Percentiles rank a stretch among this genome's conserved stretches.
phyloP scores from a whole-genome alignment of 2,888 invertebrate genomes.

The Trissolcus japonicus region DNA sequence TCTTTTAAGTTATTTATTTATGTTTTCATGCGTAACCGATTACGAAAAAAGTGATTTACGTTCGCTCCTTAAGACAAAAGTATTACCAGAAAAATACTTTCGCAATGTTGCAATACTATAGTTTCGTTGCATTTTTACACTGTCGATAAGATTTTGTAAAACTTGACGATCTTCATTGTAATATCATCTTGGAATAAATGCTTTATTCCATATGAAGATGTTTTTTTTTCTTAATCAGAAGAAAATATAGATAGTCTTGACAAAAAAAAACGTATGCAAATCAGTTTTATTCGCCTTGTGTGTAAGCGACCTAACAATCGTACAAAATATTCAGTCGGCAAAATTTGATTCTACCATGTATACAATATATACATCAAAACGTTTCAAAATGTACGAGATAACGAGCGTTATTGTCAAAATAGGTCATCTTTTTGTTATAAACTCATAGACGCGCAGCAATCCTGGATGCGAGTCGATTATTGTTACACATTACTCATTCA shows the following conservation, averaged over 20 bases:
- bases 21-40: conserved; percentile 1
- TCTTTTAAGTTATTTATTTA: conserved; percentile 45
- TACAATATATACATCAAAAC: conserved; percentile 14
- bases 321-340: conserved; percentile 36
- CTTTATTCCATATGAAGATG: conserved; percentile 27
- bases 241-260: too few species aligned
- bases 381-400: conserved; percentile 5
- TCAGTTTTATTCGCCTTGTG: conserved; percentile 18
- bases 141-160: conserved; percentile 40
- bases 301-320: conserved; percentile 6
- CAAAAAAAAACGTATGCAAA: conserved; percentile 16
- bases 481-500: conserved; percentile 24
- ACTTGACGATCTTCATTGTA: conserved; percentile 34
- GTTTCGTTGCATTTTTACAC: conserved; percentile 20
- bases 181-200: too few species aligned
- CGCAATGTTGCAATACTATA: conserved; percentile 3
- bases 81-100: conserved; percentile 1
- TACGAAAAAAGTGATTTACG: not conserved
- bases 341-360: conserved; percentile 22
- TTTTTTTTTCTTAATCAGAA: conserved; percentile 5
- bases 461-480: conserved; percentile 21
- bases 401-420: conserved; percentile 38
- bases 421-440: conserved; percentile 33
- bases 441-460: conserved; percentile 8
- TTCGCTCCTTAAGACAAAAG: not conserved